Evolutionary conservation across 2,113 vertebrate species (phyloP), one percentile per base, ranked within the genome.

Genomic region (Chrysochloris asiatica): DNA sequence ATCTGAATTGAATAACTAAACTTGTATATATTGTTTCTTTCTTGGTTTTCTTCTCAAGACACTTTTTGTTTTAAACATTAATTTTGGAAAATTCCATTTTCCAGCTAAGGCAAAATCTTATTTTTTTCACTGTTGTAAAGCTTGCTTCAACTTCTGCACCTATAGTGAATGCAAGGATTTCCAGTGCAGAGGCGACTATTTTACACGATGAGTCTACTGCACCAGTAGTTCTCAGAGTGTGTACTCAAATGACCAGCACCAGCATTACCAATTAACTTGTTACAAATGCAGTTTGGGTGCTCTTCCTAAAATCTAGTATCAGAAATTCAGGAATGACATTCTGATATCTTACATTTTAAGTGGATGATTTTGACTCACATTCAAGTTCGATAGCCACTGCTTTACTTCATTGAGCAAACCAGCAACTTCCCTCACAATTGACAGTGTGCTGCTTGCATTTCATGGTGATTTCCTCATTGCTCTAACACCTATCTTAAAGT

Each of bases 81-180:
- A 88, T n/a, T 67, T 76, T 30, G 41, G 33, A 65, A 82, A 85
- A 43, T 82, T 38, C 59, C 48, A 47, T 95, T 89, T 24, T 17
- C 2, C 22, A 28, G 3, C 11, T 1, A 71, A 77, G 28, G 9
- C 30, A 79, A 75, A 94, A 56, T 82, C 24, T 7, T 59, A 9
- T 69, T 71, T 3, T 0, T 83, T 73, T 90, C 12, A 65, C 36
- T 5, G 26, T 0, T 61, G 19, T 47, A 45, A 54, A 56, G 19
- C 1, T 61, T 4, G 24, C 8, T 77, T 81, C 13, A 59, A 11
- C 59, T 71, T 48, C 9, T 61, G 21, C 38, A 50, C 2, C 4
- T 14, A 1, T 54, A 41, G 12, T 52, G 8, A 82, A 43, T 45
- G 30, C 3, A 41, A 1, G n/a, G 2, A 4, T 6, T 82, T 76